These are phyloP conservation scores for Nylanderia fulva DNA, from an alignment of 1,140 invertebrate genomes.

Conservation along the genomic window DNA sequence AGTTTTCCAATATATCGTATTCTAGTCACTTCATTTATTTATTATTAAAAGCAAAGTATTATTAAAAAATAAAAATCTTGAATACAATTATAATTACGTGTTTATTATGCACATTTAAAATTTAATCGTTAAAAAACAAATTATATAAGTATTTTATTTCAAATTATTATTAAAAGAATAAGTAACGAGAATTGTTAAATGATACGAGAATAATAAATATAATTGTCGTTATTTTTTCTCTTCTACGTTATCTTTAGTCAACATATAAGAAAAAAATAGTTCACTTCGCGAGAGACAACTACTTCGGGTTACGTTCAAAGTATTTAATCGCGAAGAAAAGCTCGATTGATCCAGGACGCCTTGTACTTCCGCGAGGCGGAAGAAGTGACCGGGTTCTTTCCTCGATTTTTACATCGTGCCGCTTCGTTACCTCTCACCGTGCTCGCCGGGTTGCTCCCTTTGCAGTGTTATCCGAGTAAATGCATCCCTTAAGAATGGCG, in stretches of 20 bases:
- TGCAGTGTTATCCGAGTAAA: conserved; percentile 56
- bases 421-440: conserved; percentile 46
- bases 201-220: background rate
- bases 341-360: conserved; percentile 23
- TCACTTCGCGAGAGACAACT: background rate
- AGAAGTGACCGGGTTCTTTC: conserved; percentile 36
- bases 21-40: background rate
- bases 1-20: background rate
- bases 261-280: background rate
- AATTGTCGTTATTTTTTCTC: background rate
- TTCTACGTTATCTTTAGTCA: background rate
- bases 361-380: conserved; percentile 25
- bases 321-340: conserved; percentile 40
- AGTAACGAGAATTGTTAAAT: background rate
- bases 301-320: conserved; percentile 1
- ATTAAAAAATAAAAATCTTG: background rate
- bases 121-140: too few species aligned
- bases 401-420: conserved; percentile 53
- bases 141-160: background rate
- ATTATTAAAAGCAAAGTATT: background rate
- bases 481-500: conserved; percentile 28
- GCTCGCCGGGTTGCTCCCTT: conserved; percentile 46
- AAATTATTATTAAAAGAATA: background rate
- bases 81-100: too few species aligned
- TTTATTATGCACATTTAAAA: too few species aligned